Base-by-base conservation (phyloP, 2,888 invertebrate genomes). In the Auanema freiburgensis region DNA sequence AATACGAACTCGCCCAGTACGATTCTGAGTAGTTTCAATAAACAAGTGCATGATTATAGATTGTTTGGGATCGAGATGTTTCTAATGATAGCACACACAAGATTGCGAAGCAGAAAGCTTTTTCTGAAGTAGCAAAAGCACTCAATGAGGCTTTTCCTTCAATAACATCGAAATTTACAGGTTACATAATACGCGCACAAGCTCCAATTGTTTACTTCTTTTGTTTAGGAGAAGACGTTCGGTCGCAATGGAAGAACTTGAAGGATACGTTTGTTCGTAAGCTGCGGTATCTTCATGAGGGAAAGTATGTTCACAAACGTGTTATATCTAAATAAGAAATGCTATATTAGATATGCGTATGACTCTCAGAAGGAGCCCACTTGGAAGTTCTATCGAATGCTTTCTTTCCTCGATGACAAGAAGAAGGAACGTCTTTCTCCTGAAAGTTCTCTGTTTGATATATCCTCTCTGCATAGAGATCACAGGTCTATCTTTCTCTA, bases 201-300 rank as follows among this genome's bases (percentile, higher is more conserved):
- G 8, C 3, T 5, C 16, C 46, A 18, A 18, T 5, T 46, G 21
- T 46, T 46, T 46, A 46, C 33, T 33, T 8, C 8, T 33, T 8
- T 33, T 33, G 33, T 33, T 33, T 33, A 72, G 72, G 62, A 11
- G 74, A 76, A 55, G 76, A 76, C 56, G 69, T 76, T 18, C 59
- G 74, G 25, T 67, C 71, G 2, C 76, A 76, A 54, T 76, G 74
- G 74, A 76, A 76, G 59, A 76, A 76, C 57, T 64, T 76, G 16
- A 76, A 76, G 54, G 76, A 76, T 57, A 76, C 76, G 18, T 76
- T 69, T 44, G 71, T 74, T 2, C 61, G 76, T 11, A 76, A 76
- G 58, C 70, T 68, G 21, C 65, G 76, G 49, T 76, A 74, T 67
- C 58, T 74, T 12, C 69, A 65, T 50, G 72, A 71, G 58, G 76